Evolutionary conservation across 2,888 invertebrate genomes (phyloP).

Genomic region (Athripsodes cinereus): DNA sequence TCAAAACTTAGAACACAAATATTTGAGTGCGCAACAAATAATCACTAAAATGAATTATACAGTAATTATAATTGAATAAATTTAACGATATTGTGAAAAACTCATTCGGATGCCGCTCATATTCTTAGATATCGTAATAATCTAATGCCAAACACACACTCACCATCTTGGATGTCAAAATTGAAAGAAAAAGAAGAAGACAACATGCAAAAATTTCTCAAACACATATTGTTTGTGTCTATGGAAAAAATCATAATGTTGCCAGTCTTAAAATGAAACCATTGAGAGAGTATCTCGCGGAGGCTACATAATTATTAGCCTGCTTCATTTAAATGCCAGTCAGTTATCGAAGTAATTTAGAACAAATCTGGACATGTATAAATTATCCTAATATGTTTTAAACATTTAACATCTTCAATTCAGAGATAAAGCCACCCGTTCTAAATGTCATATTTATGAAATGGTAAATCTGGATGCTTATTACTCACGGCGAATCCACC

Average conservation of each 20-base stretch:
- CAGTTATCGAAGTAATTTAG: too few relatives aligned
- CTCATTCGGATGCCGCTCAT: background rate
- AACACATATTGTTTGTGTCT: background rate
- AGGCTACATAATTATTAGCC: too few relatives aligned
- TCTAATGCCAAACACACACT: background rate
- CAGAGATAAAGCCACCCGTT: too few relatives aligned
- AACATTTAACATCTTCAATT: too few relatives aligned
- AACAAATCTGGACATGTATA: too few relatives aligned
- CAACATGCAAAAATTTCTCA: background rate
- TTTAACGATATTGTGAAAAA: background rate
- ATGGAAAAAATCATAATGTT: background rate
- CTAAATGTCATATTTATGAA: too few relatives aligned
- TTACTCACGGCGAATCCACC: too few relatives aligned
- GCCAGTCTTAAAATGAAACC: background rate
- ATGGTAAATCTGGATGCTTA: too few relatives aligned
- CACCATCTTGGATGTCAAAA: conserved; percentile 3
- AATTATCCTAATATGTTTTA: too few relatives aligned
- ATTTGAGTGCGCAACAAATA: background rate
- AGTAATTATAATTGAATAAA: background rate
- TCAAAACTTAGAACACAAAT: background rate
- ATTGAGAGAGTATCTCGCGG: too few relatives aligned
- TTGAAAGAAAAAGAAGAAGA: background rate
- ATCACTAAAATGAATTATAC: background rate
- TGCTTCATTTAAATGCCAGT: too few relatives aligned
- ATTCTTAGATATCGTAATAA: background rate